Evolutionary conservation across 2,797 vertebrate genomes (phyloP).

Genomic region (Acipenser oxyrinchus): DNA sequence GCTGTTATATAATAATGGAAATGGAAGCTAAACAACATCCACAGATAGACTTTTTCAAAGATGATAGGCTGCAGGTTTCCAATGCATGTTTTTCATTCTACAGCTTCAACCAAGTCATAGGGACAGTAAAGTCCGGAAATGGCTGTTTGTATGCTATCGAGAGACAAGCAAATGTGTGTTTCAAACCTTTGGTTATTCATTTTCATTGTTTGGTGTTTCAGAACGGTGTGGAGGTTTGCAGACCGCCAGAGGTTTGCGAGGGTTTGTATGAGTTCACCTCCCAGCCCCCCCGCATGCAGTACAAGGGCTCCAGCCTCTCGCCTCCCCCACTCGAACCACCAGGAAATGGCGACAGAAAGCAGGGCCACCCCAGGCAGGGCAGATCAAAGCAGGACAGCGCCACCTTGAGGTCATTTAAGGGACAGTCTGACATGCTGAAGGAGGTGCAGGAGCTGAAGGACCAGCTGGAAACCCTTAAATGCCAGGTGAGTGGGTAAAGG

Average conservation of each 20-base stretch:
- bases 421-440: conserved; percentile 22
- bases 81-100: no score
- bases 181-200: background rate
- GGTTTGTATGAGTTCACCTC: background rate
- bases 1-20: no score
- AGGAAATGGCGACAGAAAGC: conserved; percentile 23
- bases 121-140: no score
- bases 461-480: conserved; percentile 57
- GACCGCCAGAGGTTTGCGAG: conserved; percentile 6
- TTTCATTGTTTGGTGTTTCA: background rate
- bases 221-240: conserved; percentile 16
- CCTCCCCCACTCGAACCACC: conserved; percentile 18
- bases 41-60: no score
- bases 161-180: background rate
- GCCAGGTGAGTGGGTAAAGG: conserved; percentile 48
- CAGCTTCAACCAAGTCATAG: no score
- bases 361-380: conserved; percentile 1
- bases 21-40: no score
- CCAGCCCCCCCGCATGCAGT: background rate
- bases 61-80: no score
- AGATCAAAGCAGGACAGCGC: conserved; percentile 20
- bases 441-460: conserved; percentile 58
- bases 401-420: conserved; percentile 13
- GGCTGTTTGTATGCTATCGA: no score
- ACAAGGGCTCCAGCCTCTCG: conserved; percentile 18